phyloP scores from a whole-genome alignment of 2,113 vertebrate species.

The Corythoichthys haematopterus region DNA sequence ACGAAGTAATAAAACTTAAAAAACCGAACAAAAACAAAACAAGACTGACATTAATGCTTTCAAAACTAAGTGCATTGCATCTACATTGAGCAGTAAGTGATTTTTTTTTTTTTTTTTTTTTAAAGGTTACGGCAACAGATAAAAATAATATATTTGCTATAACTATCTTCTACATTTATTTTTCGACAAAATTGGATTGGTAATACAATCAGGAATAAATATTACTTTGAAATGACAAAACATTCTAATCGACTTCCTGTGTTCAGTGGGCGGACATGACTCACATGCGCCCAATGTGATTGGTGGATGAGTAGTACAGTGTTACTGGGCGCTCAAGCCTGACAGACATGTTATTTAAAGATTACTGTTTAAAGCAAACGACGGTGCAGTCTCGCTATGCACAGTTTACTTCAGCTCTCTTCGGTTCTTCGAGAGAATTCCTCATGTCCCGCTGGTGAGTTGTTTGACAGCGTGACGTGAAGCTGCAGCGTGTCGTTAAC shows the following conservation, averaged over 20 bases:
- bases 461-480: not conserved
- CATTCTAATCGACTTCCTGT: not conserved
- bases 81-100: no score
- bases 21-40: no score
- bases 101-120: no score
- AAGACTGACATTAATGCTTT: no score
- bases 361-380: not conserved
- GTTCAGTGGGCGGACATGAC: conserved; percentile 26
- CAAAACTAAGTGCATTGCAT: no score
- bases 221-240: not conserved
- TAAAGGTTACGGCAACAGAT: not conserved
- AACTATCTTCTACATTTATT: not conserved
- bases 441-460: conserved; percentile 38
- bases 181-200: not conserved
- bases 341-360: conserved; percentile 17
- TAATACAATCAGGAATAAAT: not conserved
- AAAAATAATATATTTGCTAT: not conserved
- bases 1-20: no score
- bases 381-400: not conserved
- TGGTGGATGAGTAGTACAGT: conserved; percentile 20
- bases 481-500: not conserved
- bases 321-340: conserved; percentile 29
- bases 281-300: conserved; percentile 15
- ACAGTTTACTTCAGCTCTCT: not conserved
- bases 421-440: not conserved